phyloP scores from a whole-genome alignment of 2,888 invertebrate genomes.

The Habroteleia sp. region DNA sequence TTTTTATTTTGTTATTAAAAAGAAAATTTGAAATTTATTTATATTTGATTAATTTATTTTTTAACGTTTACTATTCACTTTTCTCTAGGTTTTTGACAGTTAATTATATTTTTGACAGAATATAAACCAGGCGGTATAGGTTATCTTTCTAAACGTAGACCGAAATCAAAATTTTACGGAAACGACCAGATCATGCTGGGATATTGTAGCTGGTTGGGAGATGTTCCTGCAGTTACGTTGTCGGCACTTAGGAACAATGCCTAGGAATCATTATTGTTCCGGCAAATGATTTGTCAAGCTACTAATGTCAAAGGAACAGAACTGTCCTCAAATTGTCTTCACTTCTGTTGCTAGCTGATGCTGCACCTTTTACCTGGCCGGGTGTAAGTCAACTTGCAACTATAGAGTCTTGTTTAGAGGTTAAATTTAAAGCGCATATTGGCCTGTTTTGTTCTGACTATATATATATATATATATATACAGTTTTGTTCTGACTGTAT shows the following conservation, averaged over 20 bases:
- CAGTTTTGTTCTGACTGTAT: no score
- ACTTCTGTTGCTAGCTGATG: conserved; percentile 34
- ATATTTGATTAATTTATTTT: background rate
- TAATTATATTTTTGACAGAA: background rate
- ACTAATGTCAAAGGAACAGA: conserved; percentile 11
- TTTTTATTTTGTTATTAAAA: no score
- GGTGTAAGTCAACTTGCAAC: conserved; percentile 23
- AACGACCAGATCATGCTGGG: conserved; percentile 13
- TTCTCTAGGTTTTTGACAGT: background rate
- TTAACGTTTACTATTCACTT: background rate
- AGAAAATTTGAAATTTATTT: no score
- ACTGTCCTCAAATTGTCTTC: conserved; percentile 18
- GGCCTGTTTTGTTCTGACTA: no score
- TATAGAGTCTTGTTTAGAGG: background rate
- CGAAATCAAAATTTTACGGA: conserved; percentile 26
- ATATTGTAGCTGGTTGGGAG: conserved; percentile 4
- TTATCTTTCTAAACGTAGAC: conserved; percentile 16
- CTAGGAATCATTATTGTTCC: conserved; percentile 25
- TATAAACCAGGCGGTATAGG: background rate
- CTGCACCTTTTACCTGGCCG: conserved; percentile 46
- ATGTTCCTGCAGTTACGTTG: conserved; percentile 35
- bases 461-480: no score
- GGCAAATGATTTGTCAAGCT: conserved; percentile 24
- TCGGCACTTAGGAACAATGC: conserved; percentile 23
- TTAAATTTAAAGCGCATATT: conserved; percentile 2